Base-by-base conservation (phyloP, 2,888 invertebrate species). In the Acanthococcus lagerstroemiae region DNA sequence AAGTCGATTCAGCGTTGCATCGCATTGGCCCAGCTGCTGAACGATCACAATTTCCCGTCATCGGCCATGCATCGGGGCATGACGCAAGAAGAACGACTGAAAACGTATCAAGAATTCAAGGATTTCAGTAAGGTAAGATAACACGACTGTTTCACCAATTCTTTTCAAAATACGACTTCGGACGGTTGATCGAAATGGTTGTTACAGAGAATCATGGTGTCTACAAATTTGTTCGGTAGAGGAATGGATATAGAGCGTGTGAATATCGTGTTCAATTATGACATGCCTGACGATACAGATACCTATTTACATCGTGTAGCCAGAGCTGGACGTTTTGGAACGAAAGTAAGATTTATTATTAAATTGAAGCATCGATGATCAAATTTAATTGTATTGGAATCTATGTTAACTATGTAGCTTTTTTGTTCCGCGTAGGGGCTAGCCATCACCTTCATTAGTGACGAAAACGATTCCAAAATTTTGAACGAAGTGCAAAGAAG, bases 221-320 rank as follows among this genome's bases (percentile, higher is more conserved):
- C 99, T 0, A 99, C 99, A 2, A 97, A 99, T 79, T 79, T 99
- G 67, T 99, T 99, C 79, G 99, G 99, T n/a, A 84, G 99, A 74
- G 99, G 99, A 69, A 99, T 99, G 96, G 99, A 99, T 77, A 99
- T 99, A 75, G 99, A 99, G 78, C 80, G 99, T 77, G 99, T 99
- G 1, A 99, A 99, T 78, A 99, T 99, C 76, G 99, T 99, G 4
- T 97, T 99, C 77, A 99, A 99, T 78, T 99, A 99, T 75, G 99
- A 99, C 74, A 99, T 99, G 97, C 97, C 99, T 4, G 97, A 99
- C 78, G 95, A 96, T 79, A 96, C 97, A 0, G 99, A 99, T 74
- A 99, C 97, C 0, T 99, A 99, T 75, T 81, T 99, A 65, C 99
- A 99, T 79, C 83, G 99, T 75, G 96, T 99, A 24, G 99, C 99